Percentiles rank a stretch among this genome's conserved stretches.
These are phyloP conservation scores for Xenopus petersii DNA, from an alignment of 2,797 vertebrate genomes.

Conservation along the genomic window DNA sequence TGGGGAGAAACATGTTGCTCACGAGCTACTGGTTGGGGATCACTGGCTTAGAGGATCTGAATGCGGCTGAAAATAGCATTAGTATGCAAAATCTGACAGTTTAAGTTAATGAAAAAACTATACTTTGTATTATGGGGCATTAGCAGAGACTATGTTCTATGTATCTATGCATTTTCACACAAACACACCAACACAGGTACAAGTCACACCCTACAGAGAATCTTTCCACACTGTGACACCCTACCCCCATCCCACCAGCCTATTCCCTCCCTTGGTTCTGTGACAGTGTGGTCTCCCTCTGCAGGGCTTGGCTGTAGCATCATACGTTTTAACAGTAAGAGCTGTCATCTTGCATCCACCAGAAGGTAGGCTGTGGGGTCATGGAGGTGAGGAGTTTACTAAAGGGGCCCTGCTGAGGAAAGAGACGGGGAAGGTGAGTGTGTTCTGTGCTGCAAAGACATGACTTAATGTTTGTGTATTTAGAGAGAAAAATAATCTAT, in stretches of 20 bases:
- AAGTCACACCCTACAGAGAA: constrained; percentile 7
- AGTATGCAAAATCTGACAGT: too few species aligned
- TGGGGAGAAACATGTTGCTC: too few species aligned
- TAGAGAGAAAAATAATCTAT: background rate
- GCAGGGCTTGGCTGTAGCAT: constrained; percentile 54
- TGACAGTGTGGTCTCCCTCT: constrained; percentile 54
- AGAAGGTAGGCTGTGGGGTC: constrained; percentile 83
- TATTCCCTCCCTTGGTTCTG: constrained; percentile 3
- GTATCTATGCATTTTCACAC: background rate
- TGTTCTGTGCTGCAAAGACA: background rate
- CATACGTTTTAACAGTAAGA: constrained; percentile 83
- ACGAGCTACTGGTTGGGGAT: too few species aligned
- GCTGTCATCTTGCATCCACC: constrained; percentile 85
- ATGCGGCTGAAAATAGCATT: too few species aligned
- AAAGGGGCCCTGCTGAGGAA: constrained; percentile 76
- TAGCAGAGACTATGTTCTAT: background rate
- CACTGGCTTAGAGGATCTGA: too few species aligned
- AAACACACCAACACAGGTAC: constrained; percentile 10
- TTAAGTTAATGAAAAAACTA: too few species aligned
- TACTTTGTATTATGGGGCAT: too few species aligned
- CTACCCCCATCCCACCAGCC: background rate
- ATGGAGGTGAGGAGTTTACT: constrained; percentile 79
- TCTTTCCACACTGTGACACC: background rate
- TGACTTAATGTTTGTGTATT: background rate
- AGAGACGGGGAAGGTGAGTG: constrained; percentile 52